Base-by-base conservation (phyloP, 2,113 vertebrate genomes). In the Sceloporus undulatus region DNA sequence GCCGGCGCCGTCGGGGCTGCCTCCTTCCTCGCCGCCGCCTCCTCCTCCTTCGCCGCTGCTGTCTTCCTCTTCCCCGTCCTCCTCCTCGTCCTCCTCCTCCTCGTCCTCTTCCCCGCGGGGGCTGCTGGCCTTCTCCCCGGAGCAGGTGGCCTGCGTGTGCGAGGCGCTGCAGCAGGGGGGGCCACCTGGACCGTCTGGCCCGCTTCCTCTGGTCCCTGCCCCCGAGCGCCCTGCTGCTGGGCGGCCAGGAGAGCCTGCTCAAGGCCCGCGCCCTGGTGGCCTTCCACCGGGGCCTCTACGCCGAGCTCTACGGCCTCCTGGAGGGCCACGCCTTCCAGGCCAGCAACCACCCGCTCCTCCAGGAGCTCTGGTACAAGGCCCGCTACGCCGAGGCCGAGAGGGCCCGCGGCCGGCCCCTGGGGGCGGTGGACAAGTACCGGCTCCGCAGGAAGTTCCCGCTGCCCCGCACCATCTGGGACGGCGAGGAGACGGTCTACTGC, bases 391-490 rank as follows among this genome's bases (percentile, higher is more conserved):
- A 99, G 97, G 99, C 99, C 93, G 99, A 99, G 97, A 98, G 98
- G 94, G 98, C 98, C 94, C 98, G 99, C 91, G 99, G 99, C 90
- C 98, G 99, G 97, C 98, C 99, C 85, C 95, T 99, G 96, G 99
- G 99, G 93, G 99, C 99, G 42, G 99, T 99, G 97, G 99, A 99
- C 97, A 99, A 99, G 97, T 99, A 99, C 96, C 96, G 99, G 94
- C 97, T 99, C 93, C 97, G 99, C 95, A 98, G 99, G 97, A 99
- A 99, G 96, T 99, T 98, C 94, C 99, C 99, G 82, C 96, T 99
- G 93, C 99, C 99, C 91, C 97, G 98, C 95, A 99, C 99, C 94
- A 99, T 99, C 96, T 99, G 99, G 99, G 99, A 99, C 98, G 99
- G 99, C 88, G 99, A 99, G 96, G 99, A 99, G 97, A 99, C 98